Evolutionary conservation across 2,888 invertebrate species (phyloP).

Genomic region (Aphrophora alni): DNA sequence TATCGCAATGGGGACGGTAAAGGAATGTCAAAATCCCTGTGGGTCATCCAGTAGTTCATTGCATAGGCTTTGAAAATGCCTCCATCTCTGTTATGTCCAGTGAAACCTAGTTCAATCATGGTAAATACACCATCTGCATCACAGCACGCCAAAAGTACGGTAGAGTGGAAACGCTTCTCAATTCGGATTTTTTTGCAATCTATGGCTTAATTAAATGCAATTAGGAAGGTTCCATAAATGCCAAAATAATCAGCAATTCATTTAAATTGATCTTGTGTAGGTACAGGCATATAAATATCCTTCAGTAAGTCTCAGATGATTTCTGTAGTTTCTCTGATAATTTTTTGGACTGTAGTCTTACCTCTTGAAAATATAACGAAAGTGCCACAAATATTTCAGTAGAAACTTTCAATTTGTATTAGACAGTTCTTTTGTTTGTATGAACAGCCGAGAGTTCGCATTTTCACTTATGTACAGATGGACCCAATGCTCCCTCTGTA

Average conservation of each 20-base stretch:
- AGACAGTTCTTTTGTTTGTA: too few relatives aligned
- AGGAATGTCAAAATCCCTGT: too few relatives aligned
- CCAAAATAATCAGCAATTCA: conserved; percentile 47
- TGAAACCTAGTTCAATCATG: too few relatives aligned
- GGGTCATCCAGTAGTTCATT: too few relatives aligned
- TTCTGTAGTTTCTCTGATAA: conserved; percentile 24
- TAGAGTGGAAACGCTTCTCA: conserved; percentile 51
- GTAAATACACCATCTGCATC: too few relatives aligned
- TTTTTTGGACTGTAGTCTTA: conserved; percentile 14
- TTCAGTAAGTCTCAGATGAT: conserved; percentile 25
- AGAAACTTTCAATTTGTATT: too few relatives aligned
- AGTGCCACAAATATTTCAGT: not conserved
- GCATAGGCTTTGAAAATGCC: too few relatives aligned
- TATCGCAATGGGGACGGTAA: too few relatives aligned
- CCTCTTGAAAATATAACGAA: conserved; percentile 18
- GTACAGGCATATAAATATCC: conserved; percentile 43
- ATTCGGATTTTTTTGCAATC: conserved; percentile 50
- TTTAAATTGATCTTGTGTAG: conserved; percentile 46
- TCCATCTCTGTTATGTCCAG: too few relatives aligned
- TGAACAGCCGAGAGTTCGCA: too few relatives aligned
- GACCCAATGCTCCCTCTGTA: too few relatives aligned
- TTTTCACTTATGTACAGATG: too few relatives aligned
- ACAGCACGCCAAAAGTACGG: conserved; percentile 50
- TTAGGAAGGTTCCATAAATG: conserved; percentile 50
- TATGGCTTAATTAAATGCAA: conserved; percentile 9